Conservation (phyloP, 2,113 vertebrate species). For the Prinia subflava region DNA sequence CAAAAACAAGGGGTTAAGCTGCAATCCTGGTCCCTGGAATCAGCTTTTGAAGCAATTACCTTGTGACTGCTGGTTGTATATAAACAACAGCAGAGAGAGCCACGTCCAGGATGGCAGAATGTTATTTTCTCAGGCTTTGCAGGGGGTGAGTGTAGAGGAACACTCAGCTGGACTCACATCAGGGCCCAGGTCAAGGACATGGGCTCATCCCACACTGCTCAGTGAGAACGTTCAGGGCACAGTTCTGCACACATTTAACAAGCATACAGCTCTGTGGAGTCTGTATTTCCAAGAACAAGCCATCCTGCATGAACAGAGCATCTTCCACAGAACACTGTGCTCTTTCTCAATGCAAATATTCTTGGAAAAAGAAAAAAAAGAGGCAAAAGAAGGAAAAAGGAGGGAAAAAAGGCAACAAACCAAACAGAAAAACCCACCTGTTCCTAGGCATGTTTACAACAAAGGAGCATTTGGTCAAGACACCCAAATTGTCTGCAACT, state of each 20-base stretch:
- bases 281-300: not conserved
- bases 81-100: not conserved
- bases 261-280: not conserved
- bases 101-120: not conserved
- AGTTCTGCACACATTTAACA: not conserved
- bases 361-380: not conserved
- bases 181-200: not conserved
- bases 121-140: not conserved
- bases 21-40: not conserved
- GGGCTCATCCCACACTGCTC: rapidly evolving
- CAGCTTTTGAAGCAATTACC: not conserved
- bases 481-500: not conserved
- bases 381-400: not conserved
- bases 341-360: not conserved
- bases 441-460: not conserved
- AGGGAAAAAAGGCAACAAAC: not conserved
- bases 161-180: not conserved
- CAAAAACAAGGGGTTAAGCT: not conserved
- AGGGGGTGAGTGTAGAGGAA: rapidly evolving
- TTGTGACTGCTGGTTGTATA: not conserved
- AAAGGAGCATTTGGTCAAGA: not conserved
- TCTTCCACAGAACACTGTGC: not conserved
- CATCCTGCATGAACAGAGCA: not conserved
- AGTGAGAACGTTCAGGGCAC: not conserved
- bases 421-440: not conserved